phyloP scores from a whole-genome alignment of 92 coral and sea anemone species.

The Isaurus tuberculatus region DNA sequence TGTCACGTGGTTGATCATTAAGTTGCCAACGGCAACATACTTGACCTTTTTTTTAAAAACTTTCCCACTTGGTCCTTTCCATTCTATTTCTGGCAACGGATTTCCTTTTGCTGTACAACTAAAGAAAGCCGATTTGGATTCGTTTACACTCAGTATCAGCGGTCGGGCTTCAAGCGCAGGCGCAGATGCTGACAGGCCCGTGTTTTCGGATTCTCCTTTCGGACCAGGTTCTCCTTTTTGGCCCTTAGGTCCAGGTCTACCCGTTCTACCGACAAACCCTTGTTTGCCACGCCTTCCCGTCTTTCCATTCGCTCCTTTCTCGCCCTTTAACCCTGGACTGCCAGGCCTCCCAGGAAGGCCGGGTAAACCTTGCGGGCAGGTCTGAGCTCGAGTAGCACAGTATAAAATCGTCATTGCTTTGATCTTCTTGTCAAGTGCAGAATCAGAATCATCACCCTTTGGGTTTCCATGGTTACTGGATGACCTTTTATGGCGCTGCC shows the following conservation, averaged over 20 bases:
- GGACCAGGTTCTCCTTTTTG: constrained; percentile 34
- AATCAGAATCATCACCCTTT: neutral
- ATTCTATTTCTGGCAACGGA: constrained; percentile 13
- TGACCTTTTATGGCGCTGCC: neutral
- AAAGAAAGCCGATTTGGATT: constrained; percentile 30
- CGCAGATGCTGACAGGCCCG: constrained; percentile 29
- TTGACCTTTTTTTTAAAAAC: neutral
- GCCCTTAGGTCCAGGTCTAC: constrained; percentile 21
- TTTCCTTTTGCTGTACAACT: constrained; percentile 25
- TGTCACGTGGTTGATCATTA: neutral
- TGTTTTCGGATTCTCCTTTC: constrained; percentile 10
- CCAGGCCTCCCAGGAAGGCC: constrained; percentile 38
- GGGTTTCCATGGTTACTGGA: neutral
- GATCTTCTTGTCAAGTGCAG: constrained; percentile 18
- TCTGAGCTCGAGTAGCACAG: constrained; percentile 40
- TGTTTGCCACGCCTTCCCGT: constrained; percentile 30
- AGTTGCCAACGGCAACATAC: neutral
- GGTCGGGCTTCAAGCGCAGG: constrained; percentile 19
- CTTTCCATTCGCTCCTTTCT: constrained; percentile 25
- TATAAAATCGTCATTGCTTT: constrained; percentile 27
- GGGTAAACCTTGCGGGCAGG: constrained; percentile 43
- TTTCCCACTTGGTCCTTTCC: neutral
- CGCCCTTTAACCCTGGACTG: constrained; percentile 15
- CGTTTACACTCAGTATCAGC: constrained; percentile 24
- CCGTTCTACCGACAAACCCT: constrained; percentile 33